Base-by-base conservation (phyloP, 2,888 invertebrate species). In the Rhingia campestris region DNA sequence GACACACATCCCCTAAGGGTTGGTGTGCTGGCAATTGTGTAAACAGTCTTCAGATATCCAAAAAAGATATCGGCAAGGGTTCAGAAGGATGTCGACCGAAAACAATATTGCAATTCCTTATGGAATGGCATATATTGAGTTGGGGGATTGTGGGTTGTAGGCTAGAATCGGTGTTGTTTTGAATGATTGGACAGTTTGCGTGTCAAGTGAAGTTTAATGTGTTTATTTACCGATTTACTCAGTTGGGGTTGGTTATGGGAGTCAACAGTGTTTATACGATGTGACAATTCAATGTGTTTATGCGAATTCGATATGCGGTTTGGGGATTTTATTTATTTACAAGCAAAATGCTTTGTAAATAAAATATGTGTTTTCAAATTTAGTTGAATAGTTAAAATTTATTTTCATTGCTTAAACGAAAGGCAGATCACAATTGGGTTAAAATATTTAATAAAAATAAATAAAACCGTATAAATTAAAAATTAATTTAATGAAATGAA, bases 181-280 rank as follows among this genome's bases (percentile, higher is more conserved):
- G 79, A 79, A 51, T 75, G 58, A 84, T 84, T 84, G 66, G 66
- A 70, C 75, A 75, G 80, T 64, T 75, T 66, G 59, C 59, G 64
- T 66, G 70, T 84, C 70, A 84, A 80, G 77, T 56, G 59, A 54
- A 70, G 49, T 82, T 82, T 67, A 77, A 73, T 63, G 77, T 73
- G 41, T 45, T 84, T 67, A 72, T 47, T 66, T 66, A 32, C 49
- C 43, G 33, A 51, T 66, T 72, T 81, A 39, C 7, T 9, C 32
- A n/a, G 49, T 22, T 22, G 67, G 59, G 32, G 69, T 56, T 63
- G 59, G 39, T 47, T 66, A 61, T 53, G 9, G 9, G 47, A 0
- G 70, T 33, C 49, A 49, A 51, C 51, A 59, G 39, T 53, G 22
- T 72, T 58, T 66, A 39, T 49, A 22, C 22, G 22, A n/a, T 63